These are phyloP conservation scores for Tetramorium bicarinatum DNA, from an alignment of 2,888 invertebrate species.

Conservation along the genomic window DNA sequence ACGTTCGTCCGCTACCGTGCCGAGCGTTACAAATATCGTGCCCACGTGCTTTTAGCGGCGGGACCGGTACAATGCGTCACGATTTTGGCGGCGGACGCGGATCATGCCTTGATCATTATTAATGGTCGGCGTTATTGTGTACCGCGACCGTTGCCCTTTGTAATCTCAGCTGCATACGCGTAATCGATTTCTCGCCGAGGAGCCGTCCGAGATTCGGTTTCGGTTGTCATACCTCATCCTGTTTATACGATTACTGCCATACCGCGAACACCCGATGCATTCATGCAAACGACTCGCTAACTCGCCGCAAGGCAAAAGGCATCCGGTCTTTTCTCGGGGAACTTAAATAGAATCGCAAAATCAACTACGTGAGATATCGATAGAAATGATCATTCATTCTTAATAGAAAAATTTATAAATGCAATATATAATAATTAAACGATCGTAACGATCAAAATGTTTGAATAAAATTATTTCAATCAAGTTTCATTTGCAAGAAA, in stretches of 20 bases:
- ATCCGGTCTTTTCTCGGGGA: conserved; percentile 25
- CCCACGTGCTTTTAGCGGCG: conserved; percentile 56
- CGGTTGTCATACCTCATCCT: conserved; percentile 48
- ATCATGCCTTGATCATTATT: conserved; percentile 75
- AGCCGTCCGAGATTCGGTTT: conserved; percentile 54
- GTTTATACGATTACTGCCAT: conserved; percentile 48
- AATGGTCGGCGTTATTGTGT: conserved; percentile 68
- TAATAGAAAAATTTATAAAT: background rate
- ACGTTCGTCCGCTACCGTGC: conserved; percentile 55
- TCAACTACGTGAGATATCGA: background rate
- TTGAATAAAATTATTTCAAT: background rate
- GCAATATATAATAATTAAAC: background rate
- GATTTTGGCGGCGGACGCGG: conserved; percentile 70
- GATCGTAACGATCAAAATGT: background rate
- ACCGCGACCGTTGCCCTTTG: conserved; percentile 56
- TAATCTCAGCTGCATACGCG: conserved; percentile 38
- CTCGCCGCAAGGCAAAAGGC: background rate
- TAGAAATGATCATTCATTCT: background rate
- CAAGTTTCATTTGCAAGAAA: background rate
- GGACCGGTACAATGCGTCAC: conserved; percentile 65
- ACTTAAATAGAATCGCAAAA: background rate
- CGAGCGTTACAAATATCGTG: conserved; percentile 51
- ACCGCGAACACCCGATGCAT: conserved; percentile 40
- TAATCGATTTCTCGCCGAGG: conserved; percentile 58
- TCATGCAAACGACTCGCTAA: conserved; percentile 54